Evolutionary conservation across 1,140 invertebrate genomes (phyloP), one percentile per base, ranked within the genome.

Genomic region (Capitella teleta): DNA sequence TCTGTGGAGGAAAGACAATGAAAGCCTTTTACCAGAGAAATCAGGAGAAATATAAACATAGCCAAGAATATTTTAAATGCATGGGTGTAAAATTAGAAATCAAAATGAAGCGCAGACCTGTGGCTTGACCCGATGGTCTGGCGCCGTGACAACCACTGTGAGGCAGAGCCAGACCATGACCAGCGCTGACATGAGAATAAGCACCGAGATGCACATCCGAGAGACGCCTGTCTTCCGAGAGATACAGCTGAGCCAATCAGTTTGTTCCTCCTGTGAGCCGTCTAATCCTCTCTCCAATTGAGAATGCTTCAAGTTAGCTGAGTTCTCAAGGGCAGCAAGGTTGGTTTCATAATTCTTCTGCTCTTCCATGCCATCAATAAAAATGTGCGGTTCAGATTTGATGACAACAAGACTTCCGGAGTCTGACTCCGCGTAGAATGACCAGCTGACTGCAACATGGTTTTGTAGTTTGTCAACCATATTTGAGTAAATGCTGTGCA

Each of bases 111-210:
- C 3, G 14, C 41, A 19, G 21, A 44, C 42, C 42, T 44, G 42
- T 25, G 42, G 42, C 25, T 44, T 16, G 16, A 44, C 42, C 28
- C 42, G 24, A 6, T 64, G 62, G 5, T 64, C 62, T 24, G 64
- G 64, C 16, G 62, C 60, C 42, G 62, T 69, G 28, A 65, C 66
- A 37, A 67, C 62, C 34, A 68, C 64, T 25, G 66, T 70, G 46
- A 74, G 66, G 53, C 73, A 78, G 18, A 78, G 57, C 76, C 77
- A 79, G 18, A 77, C 60, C 55, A 75, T 73, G 28, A 69, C 67
- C 16, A 78, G 52, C 12, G 71, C 70, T 41, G 71, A 70, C 28
- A 68, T 57, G 49, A 72, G 63, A 28, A 77, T 67, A 21, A 68
- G 60, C 26, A 69, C 53, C 16, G 66, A 73, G 23, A 78, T 56